Conservation (phyloP, 2,888 invertebrate species). For the Sesamia inferens region DNA sequence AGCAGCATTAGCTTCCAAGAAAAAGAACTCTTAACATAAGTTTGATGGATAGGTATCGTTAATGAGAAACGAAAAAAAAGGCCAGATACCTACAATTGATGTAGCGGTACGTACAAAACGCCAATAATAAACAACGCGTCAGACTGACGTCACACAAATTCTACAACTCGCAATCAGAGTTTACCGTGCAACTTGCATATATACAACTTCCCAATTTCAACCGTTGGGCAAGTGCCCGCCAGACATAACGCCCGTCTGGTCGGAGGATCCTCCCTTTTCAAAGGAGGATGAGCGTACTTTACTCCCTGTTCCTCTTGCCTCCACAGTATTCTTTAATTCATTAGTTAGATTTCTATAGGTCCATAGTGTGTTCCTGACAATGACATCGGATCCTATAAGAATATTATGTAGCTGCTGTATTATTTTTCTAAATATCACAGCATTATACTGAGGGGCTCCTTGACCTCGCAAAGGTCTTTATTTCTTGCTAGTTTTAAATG, state of each 20-base stretch:
- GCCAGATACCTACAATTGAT: too few relatives aligned
- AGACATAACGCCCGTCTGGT: too few relatives aligned
- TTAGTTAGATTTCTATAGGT: neutral
- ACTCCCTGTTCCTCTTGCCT: neutral
- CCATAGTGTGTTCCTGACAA: too few relatives aligned
- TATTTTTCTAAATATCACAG: neutral
- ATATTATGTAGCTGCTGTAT: neutral
- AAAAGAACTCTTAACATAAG: conserved; percentile 25
- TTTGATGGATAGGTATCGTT: conserved; percentile 14
- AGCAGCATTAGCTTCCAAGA: conserved; percentile 33
- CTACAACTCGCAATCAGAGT: too few relatives aligned
- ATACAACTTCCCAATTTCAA: too few relatives aligned
- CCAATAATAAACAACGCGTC: too few relatives aligned
- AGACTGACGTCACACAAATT: too few relatives aligned
- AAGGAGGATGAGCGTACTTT: too few relatives aligned
- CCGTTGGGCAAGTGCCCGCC: too few relatives aligned
- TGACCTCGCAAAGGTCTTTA: neutral
- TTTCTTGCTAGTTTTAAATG: neutral
- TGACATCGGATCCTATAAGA: neutral
- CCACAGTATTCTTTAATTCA: neutral
- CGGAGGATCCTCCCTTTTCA: too few relatives aligned
- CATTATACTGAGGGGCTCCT: neutral
- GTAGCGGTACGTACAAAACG: too few relatives aligned
- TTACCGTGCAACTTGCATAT: too few relatives aligned
- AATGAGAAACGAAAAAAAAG: conserved; percentile 6